phyloP scores from a whole-genome alignment of 2,113 vertebrate species.

The Dipodomys ordii region DNA sequence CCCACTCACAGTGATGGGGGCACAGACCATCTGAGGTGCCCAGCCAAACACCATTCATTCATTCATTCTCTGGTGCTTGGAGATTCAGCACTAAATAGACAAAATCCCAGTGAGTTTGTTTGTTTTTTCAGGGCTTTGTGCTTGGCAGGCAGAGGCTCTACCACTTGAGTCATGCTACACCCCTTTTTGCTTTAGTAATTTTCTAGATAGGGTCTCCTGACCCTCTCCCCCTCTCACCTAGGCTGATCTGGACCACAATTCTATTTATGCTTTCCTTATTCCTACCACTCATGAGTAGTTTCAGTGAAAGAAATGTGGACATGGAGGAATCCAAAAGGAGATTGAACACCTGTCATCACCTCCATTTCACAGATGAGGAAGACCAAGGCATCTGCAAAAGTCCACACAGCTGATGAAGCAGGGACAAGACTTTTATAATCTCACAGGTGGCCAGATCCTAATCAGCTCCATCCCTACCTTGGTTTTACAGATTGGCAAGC shows the following conservation, averaged over 20 bases:
- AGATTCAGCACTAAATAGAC: neutral
- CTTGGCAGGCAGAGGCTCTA: too few species aligned
- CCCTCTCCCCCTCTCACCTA: too few species aligned
- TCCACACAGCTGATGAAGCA: neutral
- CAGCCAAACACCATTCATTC: neutral
- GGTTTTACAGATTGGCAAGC: neutral
- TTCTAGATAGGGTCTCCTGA: too few species aligned
- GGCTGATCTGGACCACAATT: too few species aligned
- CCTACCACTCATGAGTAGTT: too few species aligned
- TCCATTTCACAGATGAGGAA: neutral
- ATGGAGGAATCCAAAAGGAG: neutral
- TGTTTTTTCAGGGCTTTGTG: too few species aligned
- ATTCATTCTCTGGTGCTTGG: neutral
- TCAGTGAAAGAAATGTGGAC: too few species aligned
- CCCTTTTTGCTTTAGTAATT: too few species aligned
- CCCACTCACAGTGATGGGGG: neutral
- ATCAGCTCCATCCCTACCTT: neutral
- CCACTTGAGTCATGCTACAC: too few species aligned
- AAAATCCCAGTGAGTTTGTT: neutral
- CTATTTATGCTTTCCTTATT: too few species aligned
- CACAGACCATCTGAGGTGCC: neutral
- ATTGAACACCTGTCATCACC: neutral
- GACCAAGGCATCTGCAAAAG: neutral
- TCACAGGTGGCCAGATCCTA: neutral
- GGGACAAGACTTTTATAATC: neutral